Base-by-base conservation (phyloP, 2,888 invertebrate species). In the Cephalotes varians region DNA sequence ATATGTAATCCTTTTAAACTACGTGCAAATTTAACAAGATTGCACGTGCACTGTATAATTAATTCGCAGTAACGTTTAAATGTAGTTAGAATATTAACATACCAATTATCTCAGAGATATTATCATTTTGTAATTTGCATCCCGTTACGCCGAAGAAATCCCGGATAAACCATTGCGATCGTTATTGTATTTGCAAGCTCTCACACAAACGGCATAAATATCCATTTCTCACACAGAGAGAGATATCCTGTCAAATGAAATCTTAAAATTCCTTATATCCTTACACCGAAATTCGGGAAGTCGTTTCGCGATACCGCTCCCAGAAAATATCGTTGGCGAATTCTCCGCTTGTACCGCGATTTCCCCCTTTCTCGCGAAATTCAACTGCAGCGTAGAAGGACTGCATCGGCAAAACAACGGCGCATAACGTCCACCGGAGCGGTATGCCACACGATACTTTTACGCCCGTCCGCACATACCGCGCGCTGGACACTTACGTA, bases 401-500 rank as follows among this genome's bases (percentile, higher is more conserved):
- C 81, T 56, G 77, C 56, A 56, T 56, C 83, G 80, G 44, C 80
- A 74, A 83, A 86, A 81, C 81, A 76, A 67, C 74, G 56, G 73
- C 86, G 85, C 81, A 62, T 31, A 81, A 40, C 81, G 77, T 82
- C 83, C 62, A 49, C 73, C 85, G 65, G 85, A 87, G 82, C 85
- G 85, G 88, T 83, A 87, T 90, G 89, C 90, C 81, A 88, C 84
- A 86, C 85, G 87, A 87, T 88, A 90, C 90, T 85, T 89, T 85
- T 86, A 91, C 87, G 89, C 82, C 83, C 86, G 90, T 88, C 86
- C 87, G 87, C 90, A 82, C 64, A 64, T 40, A 40, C 84, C 83
- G 84, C 87, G 77, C 40, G 86, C 91, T 91, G 92, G 93, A 91
- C 92, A 90, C 91, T 94, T 94, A 93, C 93, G 93, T 93, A 94